A percentile compares a stretch with the other conserved stretches of the same genome.
Conservation (phyloP, 1,140 invertebrate species). For the Apis cerana region DNA sequence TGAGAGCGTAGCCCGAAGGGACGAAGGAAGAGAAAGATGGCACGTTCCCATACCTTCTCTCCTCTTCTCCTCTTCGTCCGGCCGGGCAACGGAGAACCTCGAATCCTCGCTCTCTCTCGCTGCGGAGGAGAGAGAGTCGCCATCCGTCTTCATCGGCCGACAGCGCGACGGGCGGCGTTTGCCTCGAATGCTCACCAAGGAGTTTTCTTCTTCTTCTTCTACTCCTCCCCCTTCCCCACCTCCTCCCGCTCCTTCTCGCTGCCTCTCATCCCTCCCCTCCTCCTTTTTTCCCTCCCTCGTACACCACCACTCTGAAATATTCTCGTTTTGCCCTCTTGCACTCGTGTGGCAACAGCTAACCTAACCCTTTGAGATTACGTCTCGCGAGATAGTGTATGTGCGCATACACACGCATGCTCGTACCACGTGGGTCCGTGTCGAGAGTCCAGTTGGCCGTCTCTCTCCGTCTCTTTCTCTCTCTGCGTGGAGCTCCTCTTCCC, state of each 20-base stretch:
- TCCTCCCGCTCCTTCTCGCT: slow-evolving; percentile 41
- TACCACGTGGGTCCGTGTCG: slow-evolving; percentile 4
- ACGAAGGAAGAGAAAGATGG: slow-evolving; percentile 60
- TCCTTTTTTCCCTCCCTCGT: slow-evolving; percentile 61
- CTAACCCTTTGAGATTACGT: slow-evolving; percentile 75
- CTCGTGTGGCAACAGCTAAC: slow-evolving; percentile 64
- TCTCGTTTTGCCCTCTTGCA: slow-evolving; percentile 68
- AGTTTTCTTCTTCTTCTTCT: slow-evolving; percentile 77
- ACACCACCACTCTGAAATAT: slow-evolving; percentile 59
- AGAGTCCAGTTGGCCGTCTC: slow-evolving; percentile 40
- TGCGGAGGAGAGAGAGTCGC: slow-evolving; percentile 71
- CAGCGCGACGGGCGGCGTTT: slow-evolving; percentile 82
- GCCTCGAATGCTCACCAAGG: slow-evolving; percentile 81
- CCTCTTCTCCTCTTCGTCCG: slow-evolving; percentile 56
- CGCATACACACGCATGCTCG: not conserved
- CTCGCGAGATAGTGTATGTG: slow-evolving; percentile 33
- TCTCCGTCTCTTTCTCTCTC: slow-evolving; percentile 12
- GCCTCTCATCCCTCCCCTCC: slow-evolving; percentile 43
- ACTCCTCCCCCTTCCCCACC: slow-evolving; percentile 47
- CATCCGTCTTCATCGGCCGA: slow-evolving; percentile 82
- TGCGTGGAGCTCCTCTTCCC: slow-evolving; percentile 29
- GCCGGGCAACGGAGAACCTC: slow-evolving; percentile 58
- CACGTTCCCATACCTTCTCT: slow-evolving; percentile 73
- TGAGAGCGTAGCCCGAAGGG: slow-evolving; percentile 77
- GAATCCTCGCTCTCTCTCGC: slow-evolving; percentile 60